Percentiles rank a stretch among this genome's conserved stretches.
These are phyloP conservation scores for Corythucha ciliata DNA, from an alignment of 2,888 invertebrate species.

Conservation along the genomic window DNA sequence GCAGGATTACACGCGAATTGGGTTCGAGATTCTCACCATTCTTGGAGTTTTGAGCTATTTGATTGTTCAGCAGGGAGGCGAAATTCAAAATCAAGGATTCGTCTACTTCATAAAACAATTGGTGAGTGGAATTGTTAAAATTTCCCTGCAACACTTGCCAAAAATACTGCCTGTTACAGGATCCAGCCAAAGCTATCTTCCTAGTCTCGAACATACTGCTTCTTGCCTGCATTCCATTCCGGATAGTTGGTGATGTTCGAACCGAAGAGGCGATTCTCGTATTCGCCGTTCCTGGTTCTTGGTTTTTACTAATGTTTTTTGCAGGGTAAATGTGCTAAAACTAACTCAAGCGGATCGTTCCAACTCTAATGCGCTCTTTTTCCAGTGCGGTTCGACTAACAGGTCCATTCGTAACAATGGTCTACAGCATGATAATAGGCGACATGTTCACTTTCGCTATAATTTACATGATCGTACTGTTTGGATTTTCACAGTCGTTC, in stretches of 20 bases:
- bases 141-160: too few relatives aligned
- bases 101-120: conserved; percentile 83
- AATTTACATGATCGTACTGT: conserved; percentile 87
- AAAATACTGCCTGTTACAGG: too few relatives aligned
- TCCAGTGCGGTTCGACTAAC: conserved; percentile 83
- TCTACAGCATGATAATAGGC: conserved; percentile 97
- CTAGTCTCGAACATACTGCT: conserved; percentile 82
- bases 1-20: conserved; percentile 50
- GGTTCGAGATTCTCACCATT: conserved; percentile 76
- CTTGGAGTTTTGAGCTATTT: conserved; percentile 79
- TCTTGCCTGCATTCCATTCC: conserved; percentile 78
- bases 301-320: conserved; percentile 98
- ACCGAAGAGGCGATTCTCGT: conserved; percentile 87
- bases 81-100: conserved; percentile 88
- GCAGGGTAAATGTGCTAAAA: conserved; percentile 70
- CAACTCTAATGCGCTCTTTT: too few relatives aligned
- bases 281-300: conserved; percentile 88
- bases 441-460: conserved; percentile 98
- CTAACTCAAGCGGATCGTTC: too few relatives aligned
- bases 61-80: conserved; percentile 84
- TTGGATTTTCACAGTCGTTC: conserved; percentile 93
- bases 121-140: conserved; percentile 53
- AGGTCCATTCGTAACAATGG: conserved; percentile 98
- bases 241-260: conserved; percentile 60
- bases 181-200: conserved; percentile 91